Percentiles rank a stretch among this genome's conserved stretches.
Conservation (phyloP, 2,888 invertebrate genomes). For the Drosophila nr. perissopoda region DNA sequence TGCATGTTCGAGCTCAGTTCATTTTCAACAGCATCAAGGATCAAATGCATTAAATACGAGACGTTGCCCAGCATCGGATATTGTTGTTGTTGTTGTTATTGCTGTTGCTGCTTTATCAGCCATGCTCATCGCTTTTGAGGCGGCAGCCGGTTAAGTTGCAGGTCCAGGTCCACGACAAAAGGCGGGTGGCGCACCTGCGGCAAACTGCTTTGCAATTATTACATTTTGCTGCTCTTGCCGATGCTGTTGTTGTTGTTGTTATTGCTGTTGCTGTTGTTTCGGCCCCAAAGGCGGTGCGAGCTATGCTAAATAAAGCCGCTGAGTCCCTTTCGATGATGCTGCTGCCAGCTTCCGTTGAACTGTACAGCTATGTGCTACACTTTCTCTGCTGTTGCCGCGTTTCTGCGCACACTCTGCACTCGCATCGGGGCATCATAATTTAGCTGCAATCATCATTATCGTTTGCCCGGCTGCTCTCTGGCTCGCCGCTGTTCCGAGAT, state of each 20-base stretch:
- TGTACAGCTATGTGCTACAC: conserved; percentile 60
- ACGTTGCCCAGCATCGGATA: conserved; percentile 66
- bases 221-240: conserved; percentile 62
- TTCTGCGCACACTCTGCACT: conserved; percentile 46
- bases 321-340: conserved; percentile 68
- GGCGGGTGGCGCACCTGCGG: conserved; percentile 79
- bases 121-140: conserved; percentile 72
- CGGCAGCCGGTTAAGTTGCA: conserved; percentile 62
- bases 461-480: conserved; percentile 64
- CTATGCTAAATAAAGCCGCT: conserved; percentile 60
- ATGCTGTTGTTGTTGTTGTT: conserved; percentile 29
- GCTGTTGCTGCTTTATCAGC: conserved; percentile 71
- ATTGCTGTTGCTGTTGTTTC: conserved; percentile 22
- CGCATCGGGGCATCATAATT: conserved; percentile 81
- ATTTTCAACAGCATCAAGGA: conserved; percentile 82
- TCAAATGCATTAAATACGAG: conserved; percentile 81
- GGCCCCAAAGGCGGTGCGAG: conserved; percentile 59
- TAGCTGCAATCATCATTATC: conserved; percentile 85
- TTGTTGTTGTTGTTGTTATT: conserved; percentile 59
- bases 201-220: conserved; percentile 81
- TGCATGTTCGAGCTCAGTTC: conserved; percentile 82
- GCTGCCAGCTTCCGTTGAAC: conserved; percentile 76
- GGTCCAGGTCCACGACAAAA: conserved; percentile 48
- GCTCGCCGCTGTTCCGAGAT: conserved; percentile 40
- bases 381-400: conserved; percentile 54